A percentile compares a stretch with the other conserved stretches of the same genome.
Conservation (phyloP, 1,140 invertebrate genomes). For the Globodera rostochiensis region DNA sequence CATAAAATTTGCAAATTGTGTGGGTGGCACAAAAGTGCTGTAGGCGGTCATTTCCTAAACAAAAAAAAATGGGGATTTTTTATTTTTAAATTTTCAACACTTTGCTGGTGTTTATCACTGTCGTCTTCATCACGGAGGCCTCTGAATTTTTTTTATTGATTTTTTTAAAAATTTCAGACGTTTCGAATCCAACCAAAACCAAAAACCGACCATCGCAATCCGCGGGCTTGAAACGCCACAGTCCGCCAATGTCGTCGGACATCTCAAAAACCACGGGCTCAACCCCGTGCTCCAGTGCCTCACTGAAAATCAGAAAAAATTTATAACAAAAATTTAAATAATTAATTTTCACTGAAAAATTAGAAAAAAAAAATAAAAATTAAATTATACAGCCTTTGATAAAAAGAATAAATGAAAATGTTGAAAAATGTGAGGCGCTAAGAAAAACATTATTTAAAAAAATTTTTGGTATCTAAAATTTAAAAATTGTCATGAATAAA, state of each 20-base stretch:
- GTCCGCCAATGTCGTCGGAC: constrained; percentile 64
- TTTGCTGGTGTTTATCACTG: constrained; percentile 69
- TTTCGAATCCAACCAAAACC: background rate
- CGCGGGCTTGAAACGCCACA: constrained; percentile 63
- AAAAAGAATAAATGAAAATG: no score
- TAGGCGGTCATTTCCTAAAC: constrained; percentile 60
- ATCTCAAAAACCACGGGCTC: constrained; percentile 67
- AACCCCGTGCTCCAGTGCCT: constrained; percentile 53
- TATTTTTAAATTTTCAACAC: constrained; percentile 58
- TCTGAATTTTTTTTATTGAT: constrained; percentile 31
- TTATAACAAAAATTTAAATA: no score
- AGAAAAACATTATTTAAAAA: no score
- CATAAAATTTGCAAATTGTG: constrained; percentile 67
- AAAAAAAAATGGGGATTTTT: background rate
- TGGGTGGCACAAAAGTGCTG: constrained; percentile 68
- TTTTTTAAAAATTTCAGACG: background rate
- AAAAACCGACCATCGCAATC: constrained; percentile 42
- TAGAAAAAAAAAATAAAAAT: no score
- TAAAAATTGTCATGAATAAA: no score
- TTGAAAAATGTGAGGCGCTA: no score
- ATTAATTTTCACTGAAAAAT: no score
- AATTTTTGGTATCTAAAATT: no score
- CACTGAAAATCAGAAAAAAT: constrained; percentile 23
- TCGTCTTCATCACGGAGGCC: constrained; percentile 67
- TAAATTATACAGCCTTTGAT: no score